Base-by-base conservation (phyloP, 2,888 invertebrate species). In the Lochmaea capreae region DNA sequence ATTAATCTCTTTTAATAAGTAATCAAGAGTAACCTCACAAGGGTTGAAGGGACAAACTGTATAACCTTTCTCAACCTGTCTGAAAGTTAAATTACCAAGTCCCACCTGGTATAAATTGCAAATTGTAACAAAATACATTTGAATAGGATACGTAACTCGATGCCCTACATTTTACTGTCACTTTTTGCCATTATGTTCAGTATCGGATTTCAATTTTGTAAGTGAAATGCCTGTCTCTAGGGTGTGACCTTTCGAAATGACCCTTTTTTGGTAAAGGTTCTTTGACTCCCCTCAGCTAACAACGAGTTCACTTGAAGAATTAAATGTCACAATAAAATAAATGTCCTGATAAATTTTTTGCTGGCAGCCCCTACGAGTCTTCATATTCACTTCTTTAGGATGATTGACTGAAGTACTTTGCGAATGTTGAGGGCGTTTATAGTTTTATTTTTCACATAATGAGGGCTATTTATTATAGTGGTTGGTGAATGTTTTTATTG, bases 141-240 rank as follows among this genome's bases (percentile, higher is more conserved):
- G 54, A 70, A 63, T 62, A 63, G 49, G 43, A 39, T 18, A 42
- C 4, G 71, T 65, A 71, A 73, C 65, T 43, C 42, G 65, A 73
- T 54, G 43, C 73, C 22, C 49, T 54, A 54, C 66, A 54, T 61
- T 73, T 70, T 46, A 62, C 66, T 66, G 57, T 61, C 68, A 62
- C 69, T 70, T 73, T 73, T 63, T n/a, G 65, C 77, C 72, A 78
- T 76, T 78, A 73, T 61, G 63, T 71, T 54, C 49, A 67, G 72
- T 74, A 76, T 76, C 73, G 76, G 72, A 71, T 77, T 77, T 76
- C 76, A 75, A 76, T 74, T 33, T 76, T 74, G 74, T 70, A 71
- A 76, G 74, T 69, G 58, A 77, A 76, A 77, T 73, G 67, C 69
- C 69, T 58, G 65, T 46, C 58, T 71, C 71, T 54, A 63, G 66